Evolutionary conservation across 2,888 invertebrate genomes (phyloP).

Genomic region (Marronus borbonicus): DNA sequence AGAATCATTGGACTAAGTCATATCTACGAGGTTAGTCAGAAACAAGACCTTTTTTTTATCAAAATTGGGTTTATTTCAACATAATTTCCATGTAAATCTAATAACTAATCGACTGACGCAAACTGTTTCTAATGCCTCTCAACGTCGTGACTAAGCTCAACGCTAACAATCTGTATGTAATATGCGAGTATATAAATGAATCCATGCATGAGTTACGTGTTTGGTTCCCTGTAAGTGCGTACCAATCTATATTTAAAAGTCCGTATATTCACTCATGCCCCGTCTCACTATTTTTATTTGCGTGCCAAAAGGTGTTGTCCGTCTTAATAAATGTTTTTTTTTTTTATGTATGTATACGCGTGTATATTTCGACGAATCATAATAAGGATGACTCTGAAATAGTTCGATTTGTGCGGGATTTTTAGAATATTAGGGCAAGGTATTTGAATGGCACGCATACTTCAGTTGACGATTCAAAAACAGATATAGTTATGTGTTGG

Average conservation of each 20-base stretch:
- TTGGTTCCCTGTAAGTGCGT: neutral
- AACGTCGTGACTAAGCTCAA: no score
- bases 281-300: conserved; percentile 31
- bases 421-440: neutral
- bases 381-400: no score
- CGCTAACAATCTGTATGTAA: neutral
- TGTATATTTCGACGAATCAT: no score
- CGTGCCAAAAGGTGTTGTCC: conserved; percentile 21
- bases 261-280: conserved; percentile 1
- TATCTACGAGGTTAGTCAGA: no score
- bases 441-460: neutral
- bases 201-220: neutral
- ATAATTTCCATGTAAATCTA: no score
- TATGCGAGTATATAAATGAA: neutral
- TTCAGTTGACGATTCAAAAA: neutral
- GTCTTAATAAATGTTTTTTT: conserved; percentile 15
- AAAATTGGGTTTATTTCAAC: no score
- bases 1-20: no score
- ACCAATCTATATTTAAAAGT: conserved; percentile 36
- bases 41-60: no score
- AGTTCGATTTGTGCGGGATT: neutral
- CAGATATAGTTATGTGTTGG: no score
- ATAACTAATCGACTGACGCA: no score
- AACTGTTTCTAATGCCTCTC: no score
- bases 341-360: no score